These are phyloP conservation scores for Pycnomerus fuliginosus DNA, from an alignment of 2,888 invertebrate genomes.

Conservation along the genomic window DNA sequence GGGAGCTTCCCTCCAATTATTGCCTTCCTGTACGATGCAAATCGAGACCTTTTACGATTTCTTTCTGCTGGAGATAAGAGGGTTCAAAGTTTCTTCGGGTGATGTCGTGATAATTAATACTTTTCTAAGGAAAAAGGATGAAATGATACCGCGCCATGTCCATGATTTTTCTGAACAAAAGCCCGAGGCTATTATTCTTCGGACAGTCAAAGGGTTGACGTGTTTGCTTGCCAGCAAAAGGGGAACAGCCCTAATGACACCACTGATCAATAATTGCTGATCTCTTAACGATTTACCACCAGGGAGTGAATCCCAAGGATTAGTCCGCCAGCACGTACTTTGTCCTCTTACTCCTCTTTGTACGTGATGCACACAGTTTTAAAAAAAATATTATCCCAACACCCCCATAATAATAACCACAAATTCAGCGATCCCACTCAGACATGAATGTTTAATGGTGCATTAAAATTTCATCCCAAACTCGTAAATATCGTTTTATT, in stretches of 20 bases:
- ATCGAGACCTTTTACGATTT: slow-evolving; percentile 31
- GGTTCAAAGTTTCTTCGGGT: too few species aligned
- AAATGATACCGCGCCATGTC: too few species aligned
- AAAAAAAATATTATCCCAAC: too few species aligned
- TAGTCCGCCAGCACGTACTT: slow-evolving; percentile 29
- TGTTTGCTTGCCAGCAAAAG: slow-evolving; percentile 14
- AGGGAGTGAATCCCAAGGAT: slow-evolving; percentile 32
- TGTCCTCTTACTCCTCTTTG: too few species aligned
- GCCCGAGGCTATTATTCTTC: slow-evolving; percentile 14
- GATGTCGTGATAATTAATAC: too few species aligned
- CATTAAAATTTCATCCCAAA: slow-evolving; percentile 17
- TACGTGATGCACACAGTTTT: slow-evolving; percentile 9
- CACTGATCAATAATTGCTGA: slow-evolving; percentile 36
- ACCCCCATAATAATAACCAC: neutral
- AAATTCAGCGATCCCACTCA: neutral
- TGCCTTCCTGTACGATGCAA: slow-evolving; percentile 44
- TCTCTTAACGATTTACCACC: slow-evolving; percentile 33
- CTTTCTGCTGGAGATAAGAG: slow-evolving; percentile 1
- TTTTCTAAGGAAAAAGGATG: too few species aligned
- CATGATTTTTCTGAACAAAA: too few species aligned
- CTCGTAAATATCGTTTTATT: slow-evolving; percentile 25
- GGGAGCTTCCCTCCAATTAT: slow-evolving; percentile 41
- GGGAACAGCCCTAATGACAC: slow-evolving; percentile 31
- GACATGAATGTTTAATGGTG: slow-evolving; percentile 14
- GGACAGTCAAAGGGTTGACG: too few species aligned